Evolutionary conservation across 2,888 invertebrate species (phyloP), one percentile per base, ranked within the genome.

Genomic region (Trissoscelio sp.): DNA sequence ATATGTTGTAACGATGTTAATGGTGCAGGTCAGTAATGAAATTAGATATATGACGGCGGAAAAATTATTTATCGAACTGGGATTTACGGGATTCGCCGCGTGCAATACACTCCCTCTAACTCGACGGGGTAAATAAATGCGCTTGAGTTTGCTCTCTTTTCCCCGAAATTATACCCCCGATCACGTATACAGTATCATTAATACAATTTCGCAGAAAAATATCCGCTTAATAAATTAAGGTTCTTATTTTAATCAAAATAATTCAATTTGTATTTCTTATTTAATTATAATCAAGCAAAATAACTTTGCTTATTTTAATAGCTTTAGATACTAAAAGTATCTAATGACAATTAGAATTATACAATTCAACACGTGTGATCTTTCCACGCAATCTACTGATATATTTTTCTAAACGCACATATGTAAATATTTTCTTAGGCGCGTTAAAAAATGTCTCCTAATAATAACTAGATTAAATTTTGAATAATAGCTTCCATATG

Each of bases 1-100:
- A 86, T 86, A 86, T 83, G 84, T 72, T 75, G 83, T 82, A 79
- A 77, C 77, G 72, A 70, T n/a, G n/a, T n/a, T n/a, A n/a, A n/a
- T 48, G 73, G 58, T 73, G 80, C 82, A 82, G 83, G 81, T 79
- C 64, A 80, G 75, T 78, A 82, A 81, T 83, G 83, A 79, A 83
- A 86, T 84, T 83, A 82, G 80, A 84, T 67, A 74, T 72, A 83
- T 77, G 64, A 62, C 48, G 72, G 39, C 70, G 83, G 82, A 84
- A 75, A 83, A 86, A 86, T 85, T 83, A 85, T 83, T 85, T 84
- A 83, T 80, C 83, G 81, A 70, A 67, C 55, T 28, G 60, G 81
- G 66, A 58, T 72, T 69, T 72, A 55, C 28, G 72, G 57, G 70
- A 55, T 72, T 83, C 81, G 83, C 31, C 62, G 74, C 66, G 64